Percentiles rank a stretch among this genome's conserved stretches.
Evolutionary conservation across 2,888 invertebrate genomes (phyloP).

Genomic region (Caenorhabditis imperialis): DNA sequence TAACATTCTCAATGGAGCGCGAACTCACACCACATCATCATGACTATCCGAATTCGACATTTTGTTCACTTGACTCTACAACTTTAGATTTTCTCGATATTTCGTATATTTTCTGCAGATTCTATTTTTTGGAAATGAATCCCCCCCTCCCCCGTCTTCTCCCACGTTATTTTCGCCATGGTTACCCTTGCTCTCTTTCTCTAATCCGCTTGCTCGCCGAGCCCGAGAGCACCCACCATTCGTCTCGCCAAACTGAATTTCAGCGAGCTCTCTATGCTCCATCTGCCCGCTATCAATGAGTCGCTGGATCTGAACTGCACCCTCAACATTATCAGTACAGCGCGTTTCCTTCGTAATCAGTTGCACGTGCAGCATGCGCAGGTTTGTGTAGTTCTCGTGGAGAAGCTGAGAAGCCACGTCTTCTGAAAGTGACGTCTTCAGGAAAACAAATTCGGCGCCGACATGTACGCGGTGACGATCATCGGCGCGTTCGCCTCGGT

Average conservation of each 20-base stretch:
- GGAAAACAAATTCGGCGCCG: slow-evolving; percentile 51
- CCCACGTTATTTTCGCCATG: slow-evolving; percentile 16
- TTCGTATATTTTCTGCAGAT: slow-evolving; percentile 20
- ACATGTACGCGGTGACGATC: slow-evolving; percentile 55
- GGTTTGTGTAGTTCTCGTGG: slow-evolving; percentile 21
- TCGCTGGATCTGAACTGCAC: slow-evolving; percentile 38
- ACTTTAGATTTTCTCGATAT: slow-evolving; percentile 5
- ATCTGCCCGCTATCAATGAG: slow-evolving; percentile 14
- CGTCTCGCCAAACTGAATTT: slow-evolving; percentile 1
- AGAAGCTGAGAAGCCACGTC: slow-evolving; percentile 8
- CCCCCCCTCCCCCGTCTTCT: not conserved
- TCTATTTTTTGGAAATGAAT: too few species aligned
- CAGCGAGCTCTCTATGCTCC: slow-evolving; percentile 13
- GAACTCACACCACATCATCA: slow-evolving; percentile 36
- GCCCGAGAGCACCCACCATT: not conserved
- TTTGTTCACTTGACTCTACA: not conserved
- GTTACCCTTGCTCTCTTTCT: slow-evolving; percentile 16
- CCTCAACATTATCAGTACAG: slow-evolving; percentile 31
- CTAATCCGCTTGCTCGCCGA: slow-evolving; percentile 6
- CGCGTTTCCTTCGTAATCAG: slow-evolving; percentile 27
- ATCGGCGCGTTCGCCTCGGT: slow-evolving; percentile 57
- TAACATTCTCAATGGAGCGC: not conserved
- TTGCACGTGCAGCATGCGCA: slow-evolving; percentile 30
- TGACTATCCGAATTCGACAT: slow-evolving; percentile 37
- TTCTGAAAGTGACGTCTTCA: slow-evolving; percentile 31